Conservation (phyloP, 1,140 invertebrate genomes). For the Drosophila ercepeae region DNA sequence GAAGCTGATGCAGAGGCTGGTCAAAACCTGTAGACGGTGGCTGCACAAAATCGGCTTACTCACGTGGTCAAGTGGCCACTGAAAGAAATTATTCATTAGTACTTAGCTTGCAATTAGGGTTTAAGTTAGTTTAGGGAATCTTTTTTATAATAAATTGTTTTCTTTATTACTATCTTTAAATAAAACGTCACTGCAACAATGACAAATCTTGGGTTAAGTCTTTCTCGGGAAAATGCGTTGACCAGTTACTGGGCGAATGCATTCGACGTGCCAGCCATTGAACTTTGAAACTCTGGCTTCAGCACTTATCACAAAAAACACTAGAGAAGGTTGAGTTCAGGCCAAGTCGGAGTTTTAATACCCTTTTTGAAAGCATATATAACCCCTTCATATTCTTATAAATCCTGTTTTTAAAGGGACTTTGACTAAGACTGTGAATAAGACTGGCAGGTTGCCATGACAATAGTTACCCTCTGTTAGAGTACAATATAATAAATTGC, state of each 20-base stretch:
- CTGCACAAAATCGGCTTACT: slow-evolving; percentile 49
- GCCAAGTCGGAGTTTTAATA: background rate
- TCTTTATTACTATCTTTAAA: background rate
- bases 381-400: too few relatives aligned
- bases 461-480: background rate
- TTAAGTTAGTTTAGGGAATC: too few relatives aligned
- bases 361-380: background rate
- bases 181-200: background rate
- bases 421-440: too few relatives aligned
- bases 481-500: slow-evolving; percentile 12
- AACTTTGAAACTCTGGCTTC: slow-evolving; percentile 53
- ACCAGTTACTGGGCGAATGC: slow-evolving; percentile 41
- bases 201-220: background rate
- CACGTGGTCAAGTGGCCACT: slow-evolving; percentile 37
- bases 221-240: slow-evolving; percentile 25
- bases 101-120: background rate
- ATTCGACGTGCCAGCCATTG: slow-evolving; percentile 64
- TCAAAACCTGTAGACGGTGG: slow-evolving; percentile 56
- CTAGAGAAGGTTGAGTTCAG: background rate
- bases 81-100: background rate
- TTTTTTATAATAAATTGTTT: background rate
- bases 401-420: too few relatives aligned
- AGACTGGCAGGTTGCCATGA: too few relatives aligned
- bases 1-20: slow-evolving; percentile 54
- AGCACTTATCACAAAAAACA: slow-evolving; percentile 29